Base-by-base conservation (phyloP, 2,113 vertebrate species). In the Heterochromis multidens region DNA sequence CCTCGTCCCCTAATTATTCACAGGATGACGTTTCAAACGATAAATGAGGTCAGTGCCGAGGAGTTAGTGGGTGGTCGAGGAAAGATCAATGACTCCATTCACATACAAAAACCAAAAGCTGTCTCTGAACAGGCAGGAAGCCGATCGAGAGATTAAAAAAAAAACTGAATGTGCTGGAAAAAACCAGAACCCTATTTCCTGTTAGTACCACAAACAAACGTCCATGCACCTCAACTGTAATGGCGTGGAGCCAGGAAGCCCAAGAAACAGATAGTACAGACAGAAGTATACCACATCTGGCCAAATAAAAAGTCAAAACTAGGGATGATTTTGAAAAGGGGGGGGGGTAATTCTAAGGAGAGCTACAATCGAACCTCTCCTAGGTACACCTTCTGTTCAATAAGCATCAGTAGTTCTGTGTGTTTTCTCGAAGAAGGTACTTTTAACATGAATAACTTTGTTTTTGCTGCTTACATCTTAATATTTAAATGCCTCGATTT, bases 361-460 rank as follows among this genome's bases (percentile, higher is more conserved):
- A 27, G 23, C 25, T 40, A 0, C 65, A 27, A 4, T 23, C 21
- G 9, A 10, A 21, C 21, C 21, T n/a, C 21, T 70, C 21, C 14
- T 16, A 16, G 23, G 14, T 49, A 5, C 10, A 46, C 13, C 23
- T 14, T 25, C n/a, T 16, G 13, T 46, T 43, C 35, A 25, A 12
- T 43, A 23, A 40, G 63, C 33, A 23, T 58, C 23, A 46, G 23
- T 14, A 4, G 58, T 40, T 78, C 29, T 3, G 76, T 4, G 60
- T n/a, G n/a, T n/a, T n/a, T n/a, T n/a, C n/a, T n/a, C n/a, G n/a
- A n/a, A n/a, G n/a, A n/a, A n/a, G n/a, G n/a, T n/a, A n/a, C n/a
- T n/a, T n/a, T n/a, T n/a, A n/a, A 56, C 31, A 0, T 3, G 14
- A 61, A 0, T 12, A 10, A 17, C 3, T 58, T 35, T 74, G 46